Evolutionary conservation across 1,140 invertebrate species (phyloP).

Genomic region (Rhopalosiphum padi): DNA sequence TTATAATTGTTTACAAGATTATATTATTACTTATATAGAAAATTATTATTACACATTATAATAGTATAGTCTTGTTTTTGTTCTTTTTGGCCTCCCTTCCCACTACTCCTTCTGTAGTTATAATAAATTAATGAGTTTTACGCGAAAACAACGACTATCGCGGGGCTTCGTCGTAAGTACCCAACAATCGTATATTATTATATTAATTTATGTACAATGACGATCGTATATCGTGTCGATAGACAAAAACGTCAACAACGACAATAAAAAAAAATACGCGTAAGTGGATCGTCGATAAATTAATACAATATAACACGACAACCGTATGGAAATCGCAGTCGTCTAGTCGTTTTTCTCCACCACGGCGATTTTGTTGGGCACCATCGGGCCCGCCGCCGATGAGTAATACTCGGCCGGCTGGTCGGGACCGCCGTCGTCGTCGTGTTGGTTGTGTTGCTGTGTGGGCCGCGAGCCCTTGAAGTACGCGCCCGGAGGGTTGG

Average conservation of each 20-base stretch:
- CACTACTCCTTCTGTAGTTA: neutral
- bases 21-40: neutral
- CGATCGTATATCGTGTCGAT: neutral
- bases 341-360: neutral
- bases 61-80: neutral
- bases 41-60: neutral
- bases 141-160: neutral
- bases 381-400: neutral
- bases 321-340: neutral
- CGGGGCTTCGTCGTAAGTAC: neutral
- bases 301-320: neutral
- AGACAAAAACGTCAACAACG: neutral
- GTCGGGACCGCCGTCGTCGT: neutral
- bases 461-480: neutral
- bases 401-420: neutral
- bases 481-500: neutral
- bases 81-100: neutral
- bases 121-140: neutral
- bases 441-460: neutral
- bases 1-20: neutral
- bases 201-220: neutral
- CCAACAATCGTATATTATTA: neutral
- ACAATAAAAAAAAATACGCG: neutral
- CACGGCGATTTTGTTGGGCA: neutral
- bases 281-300: neutral